Conservation (phyloP, 2,113 vertebrate genomes). For the Meriones unguiculatus region DNA sequence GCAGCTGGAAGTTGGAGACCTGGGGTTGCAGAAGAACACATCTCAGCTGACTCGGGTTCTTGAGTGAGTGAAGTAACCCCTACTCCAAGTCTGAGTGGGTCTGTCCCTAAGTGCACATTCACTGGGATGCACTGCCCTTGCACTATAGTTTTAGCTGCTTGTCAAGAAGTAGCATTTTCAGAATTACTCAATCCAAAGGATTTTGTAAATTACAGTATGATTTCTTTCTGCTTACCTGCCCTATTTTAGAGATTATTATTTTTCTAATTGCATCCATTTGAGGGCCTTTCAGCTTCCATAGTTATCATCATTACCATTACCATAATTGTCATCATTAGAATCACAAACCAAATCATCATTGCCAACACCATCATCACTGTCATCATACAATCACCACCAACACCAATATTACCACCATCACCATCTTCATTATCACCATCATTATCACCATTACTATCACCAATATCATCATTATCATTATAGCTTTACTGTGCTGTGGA, state of each 20-base stretch:
- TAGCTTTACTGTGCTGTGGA: neutral
- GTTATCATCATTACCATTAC: neutral
- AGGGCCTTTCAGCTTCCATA: neutral
- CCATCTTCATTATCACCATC: neutral
- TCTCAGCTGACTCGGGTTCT: neutral
- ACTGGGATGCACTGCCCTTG: neutral
- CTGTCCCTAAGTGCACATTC: too few relatives aligned
- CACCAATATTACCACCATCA: neutral
- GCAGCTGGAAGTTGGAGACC: accelerated
- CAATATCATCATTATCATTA: neutral
- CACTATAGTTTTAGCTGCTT: neutral
- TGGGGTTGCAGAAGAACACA: neutral
- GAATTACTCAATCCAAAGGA: neutral
- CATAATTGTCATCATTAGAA: neutral
- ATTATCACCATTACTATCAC: neutral
- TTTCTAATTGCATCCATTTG: neutral
- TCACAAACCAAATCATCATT: neutral
- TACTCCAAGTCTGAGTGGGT: neutral
- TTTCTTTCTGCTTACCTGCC: too few relatives aligned
- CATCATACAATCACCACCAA: neutral
- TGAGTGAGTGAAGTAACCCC: neutral
- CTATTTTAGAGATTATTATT: neutral
- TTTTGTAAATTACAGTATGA: neutral
- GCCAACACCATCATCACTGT: neutral
- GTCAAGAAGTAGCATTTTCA: neutral